Conservation (phyloP, 1,140 invertebrate species). For the Scaptomyza graminum region DNA sequence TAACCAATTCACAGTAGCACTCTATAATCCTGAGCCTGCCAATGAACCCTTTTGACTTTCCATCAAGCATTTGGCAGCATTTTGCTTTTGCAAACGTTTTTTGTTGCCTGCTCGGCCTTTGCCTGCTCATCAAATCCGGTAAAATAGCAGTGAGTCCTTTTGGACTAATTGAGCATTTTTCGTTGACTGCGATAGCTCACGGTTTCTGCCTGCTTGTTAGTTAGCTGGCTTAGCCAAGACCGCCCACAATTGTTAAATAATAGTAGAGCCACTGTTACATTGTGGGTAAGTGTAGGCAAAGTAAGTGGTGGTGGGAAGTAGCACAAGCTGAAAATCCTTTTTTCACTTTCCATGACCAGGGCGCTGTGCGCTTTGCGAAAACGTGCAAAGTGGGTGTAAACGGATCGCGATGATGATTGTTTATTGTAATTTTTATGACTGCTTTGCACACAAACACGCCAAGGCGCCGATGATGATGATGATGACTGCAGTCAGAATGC, state of each 20-base stretch:
- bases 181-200: conserved; percentile 62
- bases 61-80: conserved; percentile 48
- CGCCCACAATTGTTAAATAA: conserved; percentile 42
- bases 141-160: conserved; percentile 45
- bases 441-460: conserved; percentile 80
- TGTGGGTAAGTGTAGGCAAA: conserved; percentile 3
- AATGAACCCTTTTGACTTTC: conserved; percentile 42
- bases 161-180: conserved; percentile 77
- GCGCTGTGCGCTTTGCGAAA: conserved; percentile 53
- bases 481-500: conserved; percentile 48
- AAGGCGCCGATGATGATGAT: conserved; percentile 72
- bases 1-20: conserved; percentile 9
- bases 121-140: conserved; percentile 23
- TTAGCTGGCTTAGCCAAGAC: conserved; percentile 33
- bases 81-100: conserved; percentile 26
- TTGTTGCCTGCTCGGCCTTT: too few relatives aligned
- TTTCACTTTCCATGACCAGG: conserved; percentile 60
- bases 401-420: conserved; percentile 81
- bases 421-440: conserved; percentile 83
- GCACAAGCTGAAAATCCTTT: conserved; percentile 58
- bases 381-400: conserved; percentile 82
- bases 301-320: conserved; percentile 10
- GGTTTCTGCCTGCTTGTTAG: conserved; percentile 74
- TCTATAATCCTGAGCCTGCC: conserved; percentile 13
- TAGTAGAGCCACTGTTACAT: conserved; percentile 19